phyloP scores from a whole-genome alignment of 1,140 invertebrate genomes.

The Galendromus occidentalis region DNA sequence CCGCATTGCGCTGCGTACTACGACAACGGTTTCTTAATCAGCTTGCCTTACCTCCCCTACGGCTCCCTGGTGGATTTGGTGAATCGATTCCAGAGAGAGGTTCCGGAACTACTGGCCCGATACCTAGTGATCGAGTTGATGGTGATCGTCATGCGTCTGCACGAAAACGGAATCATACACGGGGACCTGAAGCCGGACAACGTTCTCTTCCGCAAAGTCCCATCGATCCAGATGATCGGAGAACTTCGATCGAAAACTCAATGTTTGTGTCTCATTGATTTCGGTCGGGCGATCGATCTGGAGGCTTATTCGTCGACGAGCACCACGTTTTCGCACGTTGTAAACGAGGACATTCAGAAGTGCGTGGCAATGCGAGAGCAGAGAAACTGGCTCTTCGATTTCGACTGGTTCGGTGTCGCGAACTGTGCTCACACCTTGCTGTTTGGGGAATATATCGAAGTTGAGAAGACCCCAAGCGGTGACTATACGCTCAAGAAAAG shows the following conservation, averaged over 20 bases:
- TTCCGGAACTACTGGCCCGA: slow-evolving; percentile 43
- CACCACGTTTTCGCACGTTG: slow-evolving; percentile 51
- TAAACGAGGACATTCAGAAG: slow-evolving; percentile 50
- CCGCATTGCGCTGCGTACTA: background rate
- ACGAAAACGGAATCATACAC: slow-evolving; percentile 75
- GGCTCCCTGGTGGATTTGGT: slow-evolving; percentile 23
- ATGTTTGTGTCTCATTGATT: slow-evolving; percentile 59
- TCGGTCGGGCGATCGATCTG: slow-evolving; percentile 74
- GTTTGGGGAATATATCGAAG: slow-evolving; percentile 69
- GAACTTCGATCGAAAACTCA: slow-evolving; percentile 31
- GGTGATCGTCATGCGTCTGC: slow-evolving; percentile 64
- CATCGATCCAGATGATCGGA: slow-evolving; percentile 23
- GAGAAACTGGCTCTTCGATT: slow-evolving; percentile 72
- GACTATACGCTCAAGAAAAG: background rate
- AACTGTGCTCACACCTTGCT: slow-evolving; percentile 62
- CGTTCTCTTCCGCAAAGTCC: slow-evolving; percentile 50
- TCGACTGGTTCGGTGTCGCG: slow-evolving; percentile 64
- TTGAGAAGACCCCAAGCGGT: slow-evolving; percentile 33
- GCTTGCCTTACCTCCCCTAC: background rate
- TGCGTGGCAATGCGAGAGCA: slow-evolving; percentile 69
- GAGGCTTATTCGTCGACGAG: slow-evolving; percentile 45
- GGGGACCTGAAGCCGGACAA: slow-evolving; percentile 95
- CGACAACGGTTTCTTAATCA: background rate
- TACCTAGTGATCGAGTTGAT: slow-evolving; percentile 69
- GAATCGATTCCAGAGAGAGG: slow-evolving; percentile 17